Conservation (phyloP, 2,113 vertebrate genomes). For the Casuarius casuarius region DNA sequence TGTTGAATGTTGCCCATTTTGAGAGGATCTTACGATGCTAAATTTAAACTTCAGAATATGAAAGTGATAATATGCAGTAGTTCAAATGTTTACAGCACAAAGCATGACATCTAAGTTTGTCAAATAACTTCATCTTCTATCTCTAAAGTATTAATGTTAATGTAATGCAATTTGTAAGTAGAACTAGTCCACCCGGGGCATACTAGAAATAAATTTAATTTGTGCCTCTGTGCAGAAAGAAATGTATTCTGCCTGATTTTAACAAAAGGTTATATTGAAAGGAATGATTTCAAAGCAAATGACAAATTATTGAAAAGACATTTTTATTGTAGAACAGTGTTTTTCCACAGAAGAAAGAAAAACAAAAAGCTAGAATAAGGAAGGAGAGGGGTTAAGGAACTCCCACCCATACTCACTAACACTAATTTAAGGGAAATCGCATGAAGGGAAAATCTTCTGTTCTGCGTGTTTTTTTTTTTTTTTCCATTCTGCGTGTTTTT, state of each 20-base stretch:
- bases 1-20: not conserved
- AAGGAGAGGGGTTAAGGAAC: not conserved
- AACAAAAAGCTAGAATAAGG: not conserved
- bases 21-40: not conserved
- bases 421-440: not conserved
- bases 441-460: not conserved
- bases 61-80: not conserved
- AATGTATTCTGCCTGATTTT: not conserved
- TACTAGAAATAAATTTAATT: not conserved
- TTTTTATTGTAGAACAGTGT: slow-evolving; percentile 31
- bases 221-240: not conserved
- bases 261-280: slow-evolving; percentile 46
- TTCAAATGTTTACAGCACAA: not conserved
- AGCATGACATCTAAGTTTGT: not conserved
- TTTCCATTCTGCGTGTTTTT: not conserved
- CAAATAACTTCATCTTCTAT: not conserved
- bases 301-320: slow-evolving; percentile 45
- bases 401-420: not conserved
- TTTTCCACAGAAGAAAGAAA: slow-evolving; percentile 11
- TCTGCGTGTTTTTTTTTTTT: not conserved
- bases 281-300: slow-evolving; percentile 26
- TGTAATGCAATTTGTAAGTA: not conserved
- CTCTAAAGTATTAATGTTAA: not conserved
- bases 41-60: not conserved
- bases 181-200: not conserved